Base-by-base conservation (phyloP, 2,888 invertebrate species). In the Hermaeophaga mercurialis region DNA sequence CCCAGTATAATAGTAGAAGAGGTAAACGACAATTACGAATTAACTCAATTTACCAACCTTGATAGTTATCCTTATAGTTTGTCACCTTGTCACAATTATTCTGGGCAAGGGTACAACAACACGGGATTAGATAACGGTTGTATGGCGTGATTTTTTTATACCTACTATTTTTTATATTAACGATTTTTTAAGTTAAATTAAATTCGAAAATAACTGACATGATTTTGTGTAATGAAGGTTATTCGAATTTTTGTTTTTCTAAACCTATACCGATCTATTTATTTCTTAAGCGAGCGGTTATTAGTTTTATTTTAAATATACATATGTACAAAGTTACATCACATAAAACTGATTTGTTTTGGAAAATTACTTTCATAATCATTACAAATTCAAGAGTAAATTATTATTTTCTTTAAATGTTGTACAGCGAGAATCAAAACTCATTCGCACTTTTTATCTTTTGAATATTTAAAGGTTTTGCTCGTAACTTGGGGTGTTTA, bases 71-170 rank as follows among this genome's bases (percentile, higher is more conserved):
- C 70, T 54, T 72, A 74, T 57, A 74, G 75, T 56, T 72, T 69
- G 60, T 72, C 70, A 19, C 82, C 82, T 69, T 84, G 84, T 73
- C 84, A 84, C 69, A 82, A 80, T 46, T 83, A 83, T 67, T 80
- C 78, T 31, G 74, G 79, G 47, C 82, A 82, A 69, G 82, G 81
- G 76, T 80, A 82, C 70, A 80, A 78, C 67, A 81, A 78, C 72
- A 68, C 74, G 33, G 82, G 81, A 67, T 78, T 84, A 65, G 84
- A 84, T 71, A 85, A 84, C 69, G 84, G 84, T 59, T 85, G 85
- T 73, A 83, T 85, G 77, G 85, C 84, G 70, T 85, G 82, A 79
- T 50, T 54, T 28, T 9, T 26, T 43, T 26, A 14, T 14, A 15
- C 4, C 31, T 28, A 12, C 15, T 14, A 33, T 14, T 31, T 31